Evolutionary conservation across 2,888 invertebrate genomes (phyloP), one percentile per base, ranked within the genome.

Genomic region (Caprella mutica): DNA sequence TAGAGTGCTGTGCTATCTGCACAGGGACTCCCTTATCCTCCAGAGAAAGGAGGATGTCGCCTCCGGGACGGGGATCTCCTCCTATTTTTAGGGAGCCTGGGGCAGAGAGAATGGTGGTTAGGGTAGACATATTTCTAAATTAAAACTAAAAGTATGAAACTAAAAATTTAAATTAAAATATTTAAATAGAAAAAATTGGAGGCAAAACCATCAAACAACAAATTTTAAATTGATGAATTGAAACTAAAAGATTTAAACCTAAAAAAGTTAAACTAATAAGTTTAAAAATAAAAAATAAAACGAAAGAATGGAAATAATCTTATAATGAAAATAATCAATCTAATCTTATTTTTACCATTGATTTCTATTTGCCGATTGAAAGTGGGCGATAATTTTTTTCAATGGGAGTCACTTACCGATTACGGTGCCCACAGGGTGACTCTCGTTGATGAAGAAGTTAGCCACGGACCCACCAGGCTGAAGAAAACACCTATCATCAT

Each of bases 381-480:
- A n/a, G n/a, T n/a, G n/a, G n/a, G n/a, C n/a, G n/a, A n/a, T n/a
- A n/a, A n/a, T n/a, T n/a, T n/a, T n/a, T n/a, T n/a, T 33, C 33
- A 8, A 8, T 33, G 14, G 9, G 33, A 14, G 6, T 6, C 27
- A 46, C 46, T 17, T 19, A 48, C 90, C 90, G 59, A 90, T 81
- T 50, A 82, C 78, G 66, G 84, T 82, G 63, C 89, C 88, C 44
- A 90, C 82, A 19, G 83, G 78, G 48, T 83, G 77, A 70, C 88
- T 87, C 76, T 92, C 92, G 71, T 84, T 83, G 68, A 91, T 86
- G 72, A 89, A 85, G 73, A 92, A 87, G 72, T 85, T 90, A 72
- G 89, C 90, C 51, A 89, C 88, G 1, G 91, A 88, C 44, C 88
- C 88, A 35, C 91, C 91, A 69, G 84, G 87, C 76, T 88, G 86